Percentiles rank a stretch among this genome's conserved stretches.
Conservation (phyloP, 2,797 vertebrate species). For the Peromyscus melanophrys region DNA sequence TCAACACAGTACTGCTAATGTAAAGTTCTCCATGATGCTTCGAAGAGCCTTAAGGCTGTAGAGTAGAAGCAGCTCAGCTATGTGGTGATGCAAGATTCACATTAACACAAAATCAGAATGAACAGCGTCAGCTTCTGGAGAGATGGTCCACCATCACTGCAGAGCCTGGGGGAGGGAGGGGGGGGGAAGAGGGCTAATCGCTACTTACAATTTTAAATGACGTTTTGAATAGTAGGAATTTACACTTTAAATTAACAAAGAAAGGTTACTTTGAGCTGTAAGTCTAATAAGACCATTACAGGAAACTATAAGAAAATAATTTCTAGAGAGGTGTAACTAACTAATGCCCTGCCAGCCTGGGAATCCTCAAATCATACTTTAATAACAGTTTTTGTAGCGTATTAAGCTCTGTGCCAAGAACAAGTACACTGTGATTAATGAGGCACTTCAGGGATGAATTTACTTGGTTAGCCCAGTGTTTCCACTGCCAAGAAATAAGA, state of each 20-base stretch:
- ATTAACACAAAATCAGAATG: not conserved
- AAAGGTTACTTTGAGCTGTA: slow-evolving; percentile 39
- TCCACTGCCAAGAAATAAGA: slow-evolving; percentile 56
- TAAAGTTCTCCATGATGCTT: not conserved
- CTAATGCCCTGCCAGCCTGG: slow-evolving; percentile 67
- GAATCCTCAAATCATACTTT: slow-evolving; percentile 81
- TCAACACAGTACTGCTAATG: not conserved
- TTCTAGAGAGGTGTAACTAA: slow-evolving; percentile 65
- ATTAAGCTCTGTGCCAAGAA: slow-evolving; percentile 77
- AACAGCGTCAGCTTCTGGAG: not conserved
- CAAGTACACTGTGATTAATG: slow-evolving; percentile 75
- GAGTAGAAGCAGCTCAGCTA: not conserved
- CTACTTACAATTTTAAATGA: slow-evolving; percentile 53
- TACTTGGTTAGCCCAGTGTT: slow-evolving; percentile 61
- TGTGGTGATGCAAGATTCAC: not conserved
- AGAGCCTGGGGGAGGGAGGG: not conserved
- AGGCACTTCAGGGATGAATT: slow-evolving; percentile 66
- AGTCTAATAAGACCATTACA: slow-evolving; percentile 65
- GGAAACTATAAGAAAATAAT: slow-evolving; percentile 76
- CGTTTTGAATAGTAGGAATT: slow-evolving; percentile 60
- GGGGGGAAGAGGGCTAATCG: not conserved
- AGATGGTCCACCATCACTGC: not conserved
- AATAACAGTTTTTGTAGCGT: slow-evolving; percentile 78
- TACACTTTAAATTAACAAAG: slow-evolving; percentile 67
- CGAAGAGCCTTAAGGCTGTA: not conserved